A percentile compares a stretch with the other conserved stretches of the same genome.
phyloP scores from a whole-genome alignment of 2,797 vertebrate species.

The Acanthurus leucopareius region DNA sequence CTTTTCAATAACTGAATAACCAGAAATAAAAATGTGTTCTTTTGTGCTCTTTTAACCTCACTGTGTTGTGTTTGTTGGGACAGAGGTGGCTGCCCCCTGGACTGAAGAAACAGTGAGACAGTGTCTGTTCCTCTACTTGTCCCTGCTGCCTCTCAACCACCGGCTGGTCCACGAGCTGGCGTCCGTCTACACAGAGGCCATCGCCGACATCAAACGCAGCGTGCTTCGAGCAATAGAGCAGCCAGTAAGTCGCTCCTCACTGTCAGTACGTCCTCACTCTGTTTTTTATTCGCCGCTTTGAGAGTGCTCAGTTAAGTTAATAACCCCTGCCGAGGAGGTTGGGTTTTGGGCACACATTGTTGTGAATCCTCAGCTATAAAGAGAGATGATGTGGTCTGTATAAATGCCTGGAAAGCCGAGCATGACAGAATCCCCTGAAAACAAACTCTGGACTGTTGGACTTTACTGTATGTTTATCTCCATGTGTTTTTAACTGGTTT shows the following conservation, averaged over 20 bases:
- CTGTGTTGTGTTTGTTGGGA: slow-evolving; percentile 22
- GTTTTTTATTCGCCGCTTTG: neutral
- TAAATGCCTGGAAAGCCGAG: neutral
- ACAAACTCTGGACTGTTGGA: slow-evolving; percentile 20
- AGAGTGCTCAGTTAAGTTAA: neutral
- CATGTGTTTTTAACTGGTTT: slow-evolving; percentile 11
- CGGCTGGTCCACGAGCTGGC: slow-evolving; percentile 95
- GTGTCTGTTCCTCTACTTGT: slow-evolving; percentile 95
- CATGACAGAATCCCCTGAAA: neutral
- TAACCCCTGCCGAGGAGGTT: too few species aligned
- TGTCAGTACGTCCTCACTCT: too few species aligned
- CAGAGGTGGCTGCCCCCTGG: slow-evolving; percentile 97
- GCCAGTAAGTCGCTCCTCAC: slow-evolving; percentile 83
- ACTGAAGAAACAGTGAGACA: slow-evolving; percentile 96
- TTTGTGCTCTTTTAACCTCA: neutral
- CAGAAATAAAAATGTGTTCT: too few species aligned
- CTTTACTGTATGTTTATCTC: slow-evolving; percentile 8
- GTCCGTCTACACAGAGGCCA: slow-evolving; percentile 95
- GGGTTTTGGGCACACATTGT: too few species aligned
- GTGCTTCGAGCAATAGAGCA: slow-evolving; percentile 95
- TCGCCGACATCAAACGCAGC: slow-evolving; percentile 96
- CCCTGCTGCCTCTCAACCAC: slow-evolving; percentile 95
- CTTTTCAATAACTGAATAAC: too few species aligned
- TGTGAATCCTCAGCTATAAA: neutral
- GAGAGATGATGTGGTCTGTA: neutral